These are phyloP conservation scores for Epirrhoe tristata DNA, from an alignment of 2,888 invertebrate genomes.

Conservation along the genomic window DNA sequence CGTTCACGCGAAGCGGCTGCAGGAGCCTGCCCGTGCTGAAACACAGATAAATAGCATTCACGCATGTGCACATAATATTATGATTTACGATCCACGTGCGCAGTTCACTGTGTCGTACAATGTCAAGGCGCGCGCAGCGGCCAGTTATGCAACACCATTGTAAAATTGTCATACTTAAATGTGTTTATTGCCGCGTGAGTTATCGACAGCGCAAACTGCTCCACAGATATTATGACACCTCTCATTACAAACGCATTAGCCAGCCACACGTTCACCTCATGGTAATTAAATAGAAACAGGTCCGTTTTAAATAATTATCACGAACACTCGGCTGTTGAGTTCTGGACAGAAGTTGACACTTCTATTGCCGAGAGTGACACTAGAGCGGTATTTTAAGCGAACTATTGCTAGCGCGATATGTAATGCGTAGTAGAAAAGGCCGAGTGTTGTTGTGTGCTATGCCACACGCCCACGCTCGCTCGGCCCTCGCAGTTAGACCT, in stretches of 20 bases:
- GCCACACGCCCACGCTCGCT: conserved; percentile 40
- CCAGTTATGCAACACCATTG: conserved; percentile 75
- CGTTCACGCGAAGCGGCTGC: conserved; percentile 19
- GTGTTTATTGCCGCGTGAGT: conserved; percentile 62
- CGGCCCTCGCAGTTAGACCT: conserved; percentile 22
- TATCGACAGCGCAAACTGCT: conserved; percentile 46
- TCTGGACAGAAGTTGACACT: conserved; percentile 34
- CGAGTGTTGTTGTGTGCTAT: conserved; percentile 37
- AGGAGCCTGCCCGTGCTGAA: conserved; percentile 28
- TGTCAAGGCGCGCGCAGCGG: conserved; percentile 76
- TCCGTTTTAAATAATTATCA: conserved; percentile 34
- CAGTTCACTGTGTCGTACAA: conserved; percentile 77
- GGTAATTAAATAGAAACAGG: conserved; percentile 29
- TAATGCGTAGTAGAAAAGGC: conserved; percentile 47
- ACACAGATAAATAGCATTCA: conserved; percentile 43
- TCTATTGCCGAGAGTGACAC: conserved; percentile 27
- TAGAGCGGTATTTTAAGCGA: conserved; percentile 38
- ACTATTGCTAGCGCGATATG: conserved; percentile 16
- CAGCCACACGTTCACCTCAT: conserved; percentile 12
- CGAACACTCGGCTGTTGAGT: conserved; percentile 33
- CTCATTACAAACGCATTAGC: conserved; percentile 35
- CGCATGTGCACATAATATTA: conserved; percentile 56
- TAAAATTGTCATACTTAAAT: conserved; percentile 79
- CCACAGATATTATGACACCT: conserved; percentile 43
- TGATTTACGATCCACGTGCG: conserved; percentile 80